Conservation (phyloP, 2,113 vertebrate species). For the Percina caprodes region DNA sequence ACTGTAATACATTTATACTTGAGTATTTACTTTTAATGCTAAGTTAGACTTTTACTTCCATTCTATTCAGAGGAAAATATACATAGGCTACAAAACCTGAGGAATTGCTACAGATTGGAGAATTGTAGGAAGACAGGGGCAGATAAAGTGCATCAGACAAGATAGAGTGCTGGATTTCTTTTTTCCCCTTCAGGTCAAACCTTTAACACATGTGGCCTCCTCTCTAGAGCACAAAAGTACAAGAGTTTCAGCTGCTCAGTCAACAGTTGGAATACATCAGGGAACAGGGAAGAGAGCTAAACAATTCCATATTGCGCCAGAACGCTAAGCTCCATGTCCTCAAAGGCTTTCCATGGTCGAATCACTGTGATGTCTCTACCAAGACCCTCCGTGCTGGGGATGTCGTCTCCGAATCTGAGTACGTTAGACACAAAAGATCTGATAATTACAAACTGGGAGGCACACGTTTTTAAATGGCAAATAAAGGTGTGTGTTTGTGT, state of each 20-base stretch:
- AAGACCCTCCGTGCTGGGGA: slow-evolving; percentile 96
- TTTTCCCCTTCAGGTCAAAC: slow-evolving; percentile 5
- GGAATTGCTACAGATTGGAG: no score
- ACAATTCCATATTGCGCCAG: slow-evolving; percentile 94
- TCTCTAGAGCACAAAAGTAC: slow-evolving; percentile 1
- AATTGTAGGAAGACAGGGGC: neutral
- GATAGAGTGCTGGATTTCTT: slow-evolving; percentile 1
- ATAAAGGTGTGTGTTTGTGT: no score
- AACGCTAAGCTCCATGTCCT: no score
- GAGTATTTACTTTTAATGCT: no score
- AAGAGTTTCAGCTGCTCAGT: slow-evolving; percentile 3
- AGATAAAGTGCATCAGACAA: slow-evolving; percentile 44
- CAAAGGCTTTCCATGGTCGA: no score
- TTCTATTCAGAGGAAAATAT: no score
- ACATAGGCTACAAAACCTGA: no score
- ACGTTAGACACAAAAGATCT: neutral
- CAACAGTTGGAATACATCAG: neutral
- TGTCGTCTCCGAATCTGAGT: slow-evolving; percentile 93
- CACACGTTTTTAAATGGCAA: neutral
- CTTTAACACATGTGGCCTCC: slow-evolving; percentile 42
- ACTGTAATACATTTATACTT: no score
- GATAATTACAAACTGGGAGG: slow-evolving; percentile 7
- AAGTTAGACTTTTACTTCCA: no score
- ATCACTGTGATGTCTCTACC: no score
- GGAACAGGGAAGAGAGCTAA: slow-evolving; percentile 69